Evolutionary conservation across 2,113 vertebrate species (phyloP), one percentile per base, ranked within the genome.

Genomic region (Malaclemys terrapin): DNA sequence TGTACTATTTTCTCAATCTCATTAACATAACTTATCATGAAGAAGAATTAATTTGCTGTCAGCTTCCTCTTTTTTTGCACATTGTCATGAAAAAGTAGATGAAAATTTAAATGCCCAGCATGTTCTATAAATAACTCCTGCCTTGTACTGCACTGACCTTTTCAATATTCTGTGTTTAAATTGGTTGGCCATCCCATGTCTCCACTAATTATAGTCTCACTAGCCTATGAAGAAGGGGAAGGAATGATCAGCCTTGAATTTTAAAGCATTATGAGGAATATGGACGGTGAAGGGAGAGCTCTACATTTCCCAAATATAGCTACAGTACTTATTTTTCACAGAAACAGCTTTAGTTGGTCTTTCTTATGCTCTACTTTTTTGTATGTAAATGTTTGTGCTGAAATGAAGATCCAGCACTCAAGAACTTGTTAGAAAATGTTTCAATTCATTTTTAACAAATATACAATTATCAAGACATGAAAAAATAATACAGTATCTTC

Each of bases 11-110:
- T 94, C 59, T 87, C 10, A 8, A 69, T 31, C 17, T 92, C 29
- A 76, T 88, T 80, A 17, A 10, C 3, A 14, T 59, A 57, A 80
- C 86, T 87, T 87, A 80, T 82, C 45, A 62, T 50, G 13, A 93
- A 88, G 5, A 16, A 1, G 6, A 91, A 94, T 87, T 87, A 87
- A 90, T 93, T 93, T 90, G 2, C 19, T 59, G 24, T 80, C 94
- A 85, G 84, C 62, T 65, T 92, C 88, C 8, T 82, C 47, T 93
- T 76, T 56, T 56, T 38, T 93, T 81, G 54, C 88, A 85, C 91
- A 42, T 56, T 75, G 29, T 49, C 47, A 72, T 3, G 65, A 9
- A 29, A 85, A 92, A 89, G 13, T 42, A 13, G 6, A 82, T 0
- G 0, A 20, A 11, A 82, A 53, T 80, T 93, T 76, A 87, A 80